Percentiles rank a stretch among this genome's conserved stretches.
These are phyloP conservation scores for Lethrus apterus DNA, from an alignment of 1,140 invertebrate genomes.

Conservation along the genomic window DNA sequence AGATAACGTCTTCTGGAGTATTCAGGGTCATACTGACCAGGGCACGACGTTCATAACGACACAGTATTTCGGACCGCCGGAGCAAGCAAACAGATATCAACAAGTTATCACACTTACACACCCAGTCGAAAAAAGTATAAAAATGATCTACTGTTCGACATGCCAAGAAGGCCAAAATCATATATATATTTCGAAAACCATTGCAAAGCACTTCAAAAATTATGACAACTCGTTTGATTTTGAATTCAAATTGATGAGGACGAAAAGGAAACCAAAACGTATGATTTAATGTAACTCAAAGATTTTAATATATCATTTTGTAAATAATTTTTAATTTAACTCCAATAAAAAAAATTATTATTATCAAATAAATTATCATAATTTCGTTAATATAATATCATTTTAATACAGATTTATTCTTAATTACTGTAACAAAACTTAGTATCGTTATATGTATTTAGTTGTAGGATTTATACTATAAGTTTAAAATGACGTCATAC, in stretches of 20 bases:
- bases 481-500: too few species aligned
- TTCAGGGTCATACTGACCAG: slow-evolving; percentile 33
- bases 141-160: slow-evolving; percentile 32
- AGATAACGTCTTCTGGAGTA: slow-evolving; percentile 36
- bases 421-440: too few species aligned
- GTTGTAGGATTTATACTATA: too few species aligned
- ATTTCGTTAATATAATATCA: too few species aligned
- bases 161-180: slow-evolving; percentile 31
- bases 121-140: slow-evolving; percentile 31
- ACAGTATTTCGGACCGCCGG: slow-evolving; percentile 31
- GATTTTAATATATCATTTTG: too few species aligned
- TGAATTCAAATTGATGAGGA: slow-evolving; percentile 30
- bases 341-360: too few species aligned
- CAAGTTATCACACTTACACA: slow-evolving; percentile 34
- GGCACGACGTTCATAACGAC: slow-evolving; percentile 33
- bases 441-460: too few species aligned
- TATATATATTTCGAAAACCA: slow-evolving; percentile 31
- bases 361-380: too few species aligned
- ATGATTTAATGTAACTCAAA: too few species aligned
- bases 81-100: slow-evolving; percentile 30
- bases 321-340: too few species aligned
- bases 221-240: slow-evolving; percentile 31
- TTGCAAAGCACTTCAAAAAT: slow-evolving; percentile 33
- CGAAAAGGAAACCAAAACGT: slow-evolving; percentile 25
- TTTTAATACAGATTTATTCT: too few species aligned